phyloP scores from a whole-genome alignment of 2,888 invertebrate species.

The Hanleya hanleyi region DNA sequence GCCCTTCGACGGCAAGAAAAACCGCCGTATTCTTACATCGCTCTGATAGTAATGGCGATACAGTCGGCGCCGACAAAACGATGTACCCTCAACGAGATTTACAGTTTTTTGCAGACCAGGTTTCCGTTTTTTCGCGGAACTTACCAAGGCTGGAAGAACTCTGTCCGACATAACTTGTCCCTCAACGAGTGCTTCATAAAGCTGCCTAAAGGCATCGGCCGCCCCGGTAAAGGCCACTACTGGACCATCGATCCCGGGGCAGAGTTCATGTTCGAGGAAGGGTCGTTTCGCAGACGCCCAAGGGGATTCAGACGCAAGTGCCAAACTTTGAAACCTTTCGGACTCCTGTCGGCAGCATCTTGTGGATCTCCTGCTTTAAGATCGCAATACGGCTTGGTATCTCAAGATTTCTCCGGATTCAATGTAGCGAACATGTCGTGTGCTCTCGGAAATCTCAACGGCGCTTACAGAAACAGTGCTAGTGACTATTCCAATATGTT shows the following conservation, averaged over 20 bases:
- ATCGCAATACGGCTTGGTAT: neutral
- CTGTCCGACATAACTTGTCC: slow-evolving; percentile 96
- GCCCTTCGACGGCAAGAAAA: slow-evolving; percentile 87
- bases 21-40: slow-evolving; percentile 97
- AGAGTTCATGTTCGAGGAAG: slow-evolving; percentile 98
- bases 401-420: neutral
- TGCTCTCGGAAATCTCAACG: neutral
- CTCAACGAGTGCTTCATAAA: slow-evolving; percentile 99
- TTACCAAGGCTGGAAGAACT: slow-evolving; percentile 98
- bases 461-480: neutral
- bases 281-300: slow-evolving; percentile 92
- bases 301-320: slow-evolving; percentile 95
- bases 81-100: slow-evolving; percentile 95
- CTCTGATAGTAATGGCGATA: slow-evolving; percentile 96
- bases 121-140: slow-evolving; percentile 96
- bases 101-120: slow-evolving; percentile 92
- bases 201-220: slow-evolving; percentile 91
- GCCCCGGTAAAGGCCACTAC: slow-evolving; percentile 98
- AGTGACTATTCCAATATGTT: neutral
- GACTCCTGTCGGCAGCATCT: neutral
- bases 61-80: slow-evolving; percentile 92
- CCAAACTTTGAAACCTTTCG: slow-evolving; percentile 80
- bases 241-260: slow-evolving; percentile 98
- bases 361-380: neutral
- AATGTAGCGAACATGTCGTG: neutral